Evolutionary conservation across 1,140 invertebrate species (phyloP), one percentile per base, ranked within the genome.

Genomic region (Helicorthomorpha holstii): DNA sequence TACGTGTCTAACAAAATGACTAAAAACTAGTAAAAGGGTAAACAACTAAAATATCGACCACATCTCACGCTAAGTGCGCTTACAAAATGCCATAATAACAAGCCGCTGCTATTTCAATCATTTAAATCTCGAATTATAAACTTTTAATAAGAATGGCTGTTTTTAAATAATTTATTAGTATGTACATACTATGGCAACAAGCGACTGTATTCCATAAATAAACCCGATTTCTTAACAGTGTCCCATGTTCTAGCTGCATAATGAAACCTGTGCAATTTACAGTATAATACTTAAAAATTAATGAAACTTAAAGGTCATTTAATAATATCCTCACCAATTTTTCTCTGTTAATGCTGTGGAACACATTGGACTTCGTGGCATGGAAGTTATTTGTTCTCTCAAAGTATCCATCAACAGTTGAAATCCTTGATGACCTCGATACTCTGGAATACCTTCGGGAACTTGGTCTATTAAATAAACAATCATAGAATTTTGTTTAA

Each of bases 171-270:
- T 34, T 34, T 34, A 34, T 7, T 7, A 34, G 16, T 16, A 34
- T 34, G 16, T 7, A 16, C 29, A 16, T 7, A 7, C 7, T 7
- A 34, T 7, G 29, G 29, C 29, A 34, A 7, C 29, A 34, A 34
- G 29, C 83, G 72, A 58, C 80, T 81, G 62, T 88, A 89, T 63
- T 89, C 84, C 49, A 82, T 75, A 60, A 84, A 83, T 54, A 87
- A 76, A 38, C 80, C 78, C 58, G 82, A 86, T 61, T 88, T 89
- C 58, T 81, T 83, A 4, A 87, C 80, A 16, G 77, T 76, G 52
- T 88, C 85, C 79, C 83, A 84, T 0, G 81, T 81, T 70, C 83
- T 84, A 21, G 73, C 75, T 57, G 82, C 80, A 66, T 84, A 88
- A 53, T 84, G 78, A 60, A 83, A 78, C 77, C 77, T 77, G 50